A percentile compares a stretch with the other conserved stretches of the same genome.
These are phyloP conservation scores for Polia nebulosa DNA, from an alignment of 2,888 invertebrate genomes.

Conservation along the genomic window DNA sequence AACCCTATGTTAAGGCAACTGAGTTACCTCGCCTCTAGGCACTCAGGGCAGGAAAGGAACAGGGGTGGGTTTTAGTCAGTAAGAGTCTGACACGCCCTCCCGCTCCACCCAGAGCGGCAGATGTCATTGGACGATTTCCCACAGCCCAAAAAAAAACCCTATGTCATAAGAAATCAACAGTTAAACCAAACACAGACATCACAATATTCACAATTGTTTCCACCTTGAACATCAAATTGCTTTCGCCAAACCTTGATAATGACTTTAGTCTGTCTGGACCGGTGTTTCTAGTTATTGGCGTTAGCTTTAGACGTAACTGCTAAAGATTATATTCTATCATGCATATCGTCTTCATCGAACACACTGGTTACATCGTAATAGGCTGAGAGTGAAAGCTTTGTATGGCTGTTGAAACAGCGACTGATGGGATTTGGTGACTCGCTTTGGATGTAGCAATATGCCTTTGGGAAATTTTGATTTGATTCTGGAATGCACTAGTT, in stretches of 20 bases:
- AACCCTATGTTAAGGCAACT: too few species aligned
- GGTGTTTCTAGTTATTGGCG: conserved; percentile 27
- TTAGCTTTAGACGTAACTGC: conserved; percentile 26
- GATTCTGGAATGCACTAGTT: too few species aligned
- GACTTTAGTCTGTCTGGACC: conserved; percentile 36
- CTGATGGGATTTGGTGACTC: neutral
- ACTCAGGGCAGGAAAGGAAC: too few species aligned
- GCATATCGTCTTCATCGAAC: neutral
- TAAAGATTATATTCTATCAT: conserved; percentile 42
- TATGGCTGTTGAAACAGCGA: conserved; percentile 26
- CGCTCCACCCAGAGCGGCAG: too few species aligned
- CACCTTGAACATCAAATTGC: conserved; percentile 29
- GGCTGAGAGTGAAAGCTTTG: conserved; percentile 45
- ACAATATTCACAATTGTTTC: conserved; percentile 3
- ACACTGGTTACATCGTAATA: conserved; percentile 38
- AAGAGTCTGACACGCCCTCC: too few species aligned
- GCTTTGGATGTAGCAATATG: too few species aligned
- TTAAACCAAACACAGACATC: conserved; percentile 15
- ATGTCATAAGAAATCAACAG: neutral
- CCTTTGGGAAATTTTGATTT: too few species aligned
- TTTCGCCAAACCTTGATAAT: conserved; percentile 56
- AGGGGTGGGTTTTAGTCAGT: too few species aligned
- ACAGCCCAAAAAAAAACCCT: too few species aligned
- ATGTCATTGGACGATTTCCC: too few species aligned
- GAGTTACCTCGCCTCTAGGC: too few species aligned